Base-by-base conservation (phyloP, 53 echinoderm and acorn worm genomes). In the Apostichopus leukothele region DNA sequence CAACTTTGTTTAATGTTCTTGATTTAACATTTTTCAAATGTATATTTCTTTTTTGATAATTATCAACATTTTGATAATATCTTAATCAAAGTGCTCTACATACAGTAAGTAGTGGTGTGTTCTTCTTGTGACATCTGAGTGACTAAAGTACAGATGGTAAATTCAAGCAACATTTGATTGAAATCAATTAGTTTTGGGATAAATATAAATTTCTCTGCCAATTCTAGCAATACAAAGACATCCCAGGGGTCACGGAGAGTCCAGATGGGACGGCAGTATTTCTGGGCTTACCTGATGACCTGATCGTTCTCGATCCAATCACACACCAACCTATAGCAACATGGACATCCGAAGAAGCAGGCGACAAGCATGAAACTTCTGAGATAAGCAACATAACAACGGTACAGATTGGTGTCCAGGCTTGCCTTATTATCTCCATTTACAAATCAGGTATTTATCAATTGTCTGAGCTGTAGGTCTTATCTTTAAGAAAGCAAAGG, bases 201-300 rank as follows among this genome's bases (percentile, higher is more conserved):
- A 63, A 63, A 22, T 75, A 19, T 18, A 20, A 75, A 18, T 25
- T 76, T 84, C 53, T 84, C 55, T 25, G 73, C 14, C 53, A n/a
- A 76, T 76, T 74, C 7, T 63, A 99, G 99, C 94, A 94, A 50
- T 90, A 89, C 78, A 92, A 91, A 52, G 90, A 95, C 20, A 84
- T 90, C 39, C 90, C 85, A 59, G 92, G 92, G 71, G 66, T 93
- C 50, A 53, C 88, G 23, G 93, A 92, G 16, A 96, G 96, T 51
- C 90, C 93, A 23, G 99, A 99, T 90, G 99, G 99, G 10, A 91
- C 92, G 14, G 94, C 94, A 68, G 84, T 94, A 25, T 96, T 99
- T 81, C 89, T 96, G 27, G 99, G 99, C 50, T 81, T 94, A 12
- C 93, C 93, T 39, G 90, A 91, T 66, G 96, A 96, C 52, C 86